Base-by-base conservation (phyloP, 1,140 invertebrate genomes). In the Atopsyche davidsoni region DNA sequence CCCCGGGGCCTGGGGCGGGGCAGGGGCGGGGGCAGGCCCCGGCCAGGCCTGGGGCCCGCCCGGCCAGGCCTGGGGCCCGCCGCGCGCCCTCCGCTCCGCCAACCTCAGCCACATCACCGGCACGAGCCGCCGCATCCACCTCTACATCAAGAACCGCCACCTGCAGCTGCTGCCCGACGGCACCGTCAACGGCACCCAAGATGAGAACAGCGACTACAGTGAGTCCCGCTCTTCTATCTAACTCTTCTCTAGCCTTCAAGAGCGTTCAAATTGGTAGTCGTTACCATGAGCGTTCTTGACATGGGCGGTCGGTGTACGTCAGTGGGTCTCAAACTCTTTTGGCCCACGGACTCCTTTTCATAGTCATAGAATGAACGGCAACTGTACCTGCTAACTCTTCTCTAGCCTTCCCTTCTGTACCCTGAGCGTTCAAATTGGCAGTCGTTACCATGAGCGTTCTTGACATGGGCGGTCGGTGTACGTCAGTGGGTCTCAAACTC, bases 91-190 rank as follows among this genome's bases (percentile, higher is more conserved):
- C 60, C 78, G 84, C 64, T 84, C 82, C 59, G 82, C 85, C 61
- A 82, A 85, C 72, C 72, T 87, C 60, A 83, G 83, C 50, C 80
- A 83, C 65, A 81, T 84, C 62, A 81, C 78, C 16, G 85, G 84
- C 60, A 78, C 79, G 17, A 79, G 80, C 16, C 75, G 85, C 47
- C 86, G 84, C 61, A 86, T 88, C 59, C 83, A 84, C 67, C 79
- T 89, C 76, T 86, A 81, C 70, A 80, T 89, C 64, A 87, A 84
- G 67, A 86, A 88, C 70, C 75, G 79, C 50, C 81, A 85, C 64
- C 75, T 89, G 52, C 86, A 88, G 69, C 74, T 89, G 44, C 63
- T 86, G 65, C 82, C 83, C 35, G 84, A 88, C 69, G 86, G 85
- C 60, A 83, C 81, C 52, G 85, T 89, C 64, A 86, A 86, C 69